Base-by-base conservation (phyloP, 1,140 invertebrate genomes). In the Cherax quadricarinatus region DNA sequence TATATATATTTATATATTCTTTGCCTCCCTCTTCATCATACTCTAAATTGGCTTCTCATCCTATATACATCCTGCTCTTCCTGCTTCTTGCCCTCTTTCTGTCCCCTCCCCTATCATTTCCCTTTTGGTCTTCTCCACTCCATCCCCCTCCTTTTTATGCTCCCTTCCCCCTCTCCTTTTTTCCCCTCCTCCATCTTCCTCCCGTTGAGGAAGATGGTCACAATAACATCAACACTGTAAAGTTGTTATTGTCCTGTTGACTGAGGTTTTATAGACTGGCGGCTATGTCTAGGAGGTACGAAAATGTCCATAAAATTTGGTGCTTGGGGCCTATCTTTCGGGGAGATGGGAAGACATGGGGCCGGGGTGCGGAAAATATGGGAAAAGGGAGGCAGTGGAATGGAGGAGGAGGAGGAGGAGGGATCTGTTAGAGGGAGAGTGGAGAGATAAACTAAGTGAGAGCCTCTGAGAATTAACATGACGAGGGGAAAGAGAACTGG, bases 181-280 rank as follows among this genome's bases (percentile, higher is more conserved):
- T 4, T 4, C 53, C 53, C 53, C 53, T 9, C 53, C 53, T 57
- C 53, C 53, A 7, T 14, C 53, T 14, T 14, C 53, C 53, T 14
- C 53, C 12, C 53, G 53, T 57, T 57, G 53, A 57, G 16, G 57
- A 83, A 24, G 57, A 57, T 4, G 57, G 80, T 53, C 12, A 75
- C 62, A 70, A 70, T 81, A 53, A 18, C 79, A 81, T 81, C 79
- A 81, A 81, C 79, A 81, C 30, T 81, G 79, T 81, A 49, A 81
- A 81, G 79, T 81, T 81, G 79, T 81, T 81, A 81, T 81, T 81
- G 79, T 81, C 41, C 51, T 81, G 79, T 41, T 81, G 41, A 81
- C 6, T 81, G 79, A 81, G 30, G 79, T 81, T 81, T 81, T 49
- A 81, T 81, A 81, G 79, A 21, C 79, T 81, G 16, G 30, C 79